Base-by-base conservation (phyloP, 2,797 vertebrate species). In the Microchirus variegatus region DNA sequence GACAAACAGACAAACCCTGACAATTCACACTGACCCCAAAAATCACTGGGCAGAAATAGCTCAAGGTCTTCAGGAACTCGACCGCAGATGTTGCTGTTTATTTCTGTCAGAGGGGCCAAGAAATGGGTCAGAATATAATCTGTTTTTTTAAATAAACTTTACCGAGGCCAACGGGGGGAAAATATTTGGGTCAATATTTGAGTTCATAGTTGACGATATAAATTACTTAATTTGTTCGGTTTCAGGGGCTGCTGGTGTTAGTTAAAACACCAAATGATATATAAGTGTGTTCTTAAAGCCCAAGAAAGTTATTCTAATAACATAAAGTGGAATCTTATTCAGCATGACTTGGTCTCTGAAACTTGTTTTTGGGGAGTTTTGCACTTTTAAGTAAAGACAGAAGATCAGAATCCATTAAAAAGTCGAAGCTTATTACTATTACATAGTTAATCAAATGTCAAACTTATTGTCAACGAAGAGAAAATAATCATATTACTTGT, bases 1-100 rank as follows among this genome's bases (percentile, higher is more conserved):
- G 13, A 44, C 54, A 57, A 78, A 65, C 36, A 70, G 57, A 62
- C 50, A 67, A 18, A 15, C n/a, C n/a, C 19, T 22, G 35, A 57
- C 48, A 68, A 44, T 52, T 47, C 38, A 58, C 15, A 37, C 19
- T 81, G 81, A 85, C 79, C 80, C 35, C 82, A 56, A 84, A 75
- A 76, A 56, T 60, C 17, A 38, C n/a, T 15, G 14, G 0, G 1
- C 41, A 45, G 40, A 69, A 66, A 81, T 31, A 70, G 59, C 43
- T 67, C 50, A 72, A 67, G 53, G 68, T 67, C 40, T 59, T 5
- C 51, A 60, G 40, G 48, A 67, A 42, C 49, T 8, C 1, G 3
- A 16, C 41, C 52, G 41, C 78, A 81, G 69, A 73, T 80, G 77
- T 26, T 66, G 7, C 7, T 18, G 58, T 77, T 83, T 73, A 83